Conservation (phyloP, 2,113 vertebrate species). For the Strix uralensis region DNA sequence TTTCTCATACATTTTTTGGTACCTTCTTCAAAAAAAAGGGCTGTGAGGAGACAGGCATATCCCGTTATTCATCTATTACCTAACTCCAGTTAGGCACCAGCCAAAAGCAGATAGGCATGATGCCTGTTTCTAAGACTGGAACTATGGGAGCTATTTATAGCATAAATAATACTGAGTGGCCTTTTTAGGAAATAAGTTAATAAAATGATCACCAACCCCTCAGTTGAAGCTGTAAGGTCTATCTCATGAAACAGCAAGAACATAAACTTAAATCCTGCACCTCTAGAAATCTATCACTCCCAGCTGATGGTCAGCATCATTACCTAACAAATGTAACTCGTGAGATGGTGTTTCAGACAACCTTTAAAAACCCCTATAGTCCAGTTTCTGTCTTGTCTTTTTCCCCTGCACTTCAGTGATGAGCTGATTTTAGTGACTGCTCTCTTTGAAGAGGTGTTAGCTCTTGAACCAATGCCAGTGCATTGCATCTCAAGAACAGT, state of each 20-base stretch:
- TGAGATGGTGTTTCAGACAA: background rate
- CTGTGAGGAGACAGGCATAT: background rate
- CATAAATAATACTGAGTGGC: background rate
- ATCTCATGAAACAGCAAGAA: background rate
- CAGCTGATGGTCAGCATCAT: background rate
- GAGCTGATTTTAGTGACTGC: slow-evolving; percentile 43
- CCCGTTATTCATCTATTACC: background rate
- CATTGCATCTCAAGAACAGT: slow-evolving; percentile 31
- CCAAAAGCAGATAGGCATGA: background rate
- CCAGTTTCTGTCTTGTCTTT: background rate
- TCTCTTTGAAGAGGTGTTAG: slow-evolving; percentile 52
- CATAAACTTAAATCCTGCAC: background rate
- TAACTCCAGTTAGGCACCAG: background rate
- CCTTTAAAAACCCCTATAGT: background rate
- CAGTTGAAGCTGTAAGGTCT: background rate
- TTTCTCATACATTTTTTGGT: background rate
- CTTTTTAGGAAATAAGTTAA: background rate
- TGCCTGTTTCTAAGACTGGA: background rate
- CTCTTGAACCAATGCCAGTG: slow-evolving; percentile 24
- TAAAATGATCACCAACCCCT: background rate
- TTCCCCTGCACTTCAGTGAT: background rate
- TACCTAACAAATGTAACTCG: background rate
- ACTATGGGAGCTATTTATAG: background rate
- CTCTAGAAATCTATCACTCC: background rate
- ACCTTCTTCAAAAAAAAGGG: background rate